phyloP scores from a whole-genome alignment of 37 sponge, comb jelly and placozoan species.

The Trichoplax adhaerens region DNA sequence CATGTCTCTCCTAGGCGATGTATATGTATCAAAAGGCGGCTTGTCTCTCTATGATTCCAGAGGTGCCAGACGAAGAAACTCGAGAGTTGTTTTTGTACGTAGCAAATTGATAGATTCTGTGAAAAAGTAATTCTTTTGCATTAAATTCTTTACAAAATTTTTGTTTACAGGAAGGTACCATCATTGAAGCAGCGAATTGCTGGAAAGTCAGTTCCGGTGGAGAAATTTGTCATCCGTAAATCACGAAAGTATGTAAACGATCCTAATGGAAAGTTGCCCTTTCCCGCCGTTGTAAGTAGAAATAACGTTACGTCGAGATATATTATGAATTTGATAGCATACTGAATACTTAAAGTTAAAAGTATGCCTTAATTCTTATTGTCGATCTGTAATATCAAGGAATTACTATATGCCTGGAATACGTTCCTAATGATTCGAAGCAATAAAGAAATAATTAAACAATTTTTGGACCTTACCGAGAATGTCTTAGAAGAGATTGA shows the following conservation, averaged over 20 bases:
- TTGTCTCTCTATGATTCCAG: conserved; percentile 13
- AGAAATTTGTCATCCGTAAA: conserved; percentile 41
- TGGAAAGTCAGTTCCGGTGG: conserved; percentile 49
- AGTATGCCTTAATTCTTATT: neutral
- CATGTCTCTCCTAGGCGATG: conserved; percentile 12
- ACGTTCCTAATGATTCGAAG: conserved; percentile 26
- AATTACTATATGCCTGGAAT: conserved; percentile 63
- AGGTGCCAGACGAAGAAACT: no score
- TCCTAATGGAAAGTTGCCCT: conserved; percentile 10
- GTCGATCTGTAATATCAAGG: conserved; percentile 17
- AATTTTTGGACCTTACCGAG: conserved; percentile 11
- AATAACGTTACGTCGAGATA: neutral
- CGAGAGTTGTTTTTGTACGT: no score
- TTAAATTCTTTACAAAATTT: neutral
- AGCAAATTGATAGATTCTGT: no score
- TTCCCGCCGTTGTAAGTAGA: conserved; percentile 38
- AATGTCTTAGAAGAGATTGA: neutral
- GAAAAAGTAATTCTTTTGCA: no score
- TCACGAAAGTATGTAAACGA: conserved; percentile 25
- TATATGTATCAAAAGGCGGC: conserved; percentile 31
- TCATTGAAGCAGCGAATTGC: conserved; percentile 54
- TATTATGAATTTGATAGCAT: neutral
- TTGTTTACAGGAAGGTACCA: conserved; percentile 26
- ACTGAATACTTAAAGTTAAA: neutral
- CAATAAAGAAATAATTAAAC: conserved; percentile 11